Percentiles rank a stretch among this genome's conserved stretches.
phyloP scores from a whole-genome alignment of 2,888 invertebrate genomes.

The Lepidochrysops patricia region DNA sequence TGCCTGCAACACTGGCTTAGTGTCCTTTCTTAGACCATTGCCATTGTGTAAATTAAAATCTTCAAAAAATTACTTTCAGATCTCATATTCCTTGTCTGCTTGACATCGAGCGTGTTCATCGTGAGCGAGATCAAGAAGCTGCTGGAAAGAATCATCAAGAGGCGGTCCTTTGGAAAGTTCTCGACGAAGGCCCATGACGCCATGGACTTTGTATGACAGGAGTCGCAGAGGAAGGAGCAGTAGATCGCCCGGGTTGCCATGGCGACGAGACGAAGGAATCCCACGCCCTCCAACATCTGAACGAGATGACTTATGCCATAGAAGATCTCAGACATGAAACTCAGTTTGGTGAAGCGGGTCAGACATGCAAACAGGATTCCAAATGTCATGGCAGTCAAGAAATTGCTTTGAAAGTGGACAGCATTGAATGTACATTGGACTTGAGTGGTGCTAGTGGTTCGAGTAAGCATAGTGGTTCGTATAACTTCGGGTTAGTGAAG shows the following conservation, averaged over 20 bases:
- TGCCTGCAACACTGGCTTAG: no score
- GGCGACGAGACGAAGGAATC: slow-evolving; percentile 18
- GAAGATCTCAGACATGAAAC: background rate
- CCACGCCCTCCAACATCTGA: background rate
- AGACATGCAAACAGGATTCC: background rate
- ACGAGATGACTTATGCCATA: background rate
- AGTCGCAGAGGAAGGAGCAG: slow-evolving; percentile 58
- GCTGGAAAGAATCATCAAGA: slow-evolving; percentile 83
- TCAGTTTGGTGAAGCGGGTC: background rate
- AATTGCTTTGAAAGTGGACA: slow-evolving; percentile 16
- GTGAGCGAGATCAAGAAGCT: slow-evolving; percentile 95
- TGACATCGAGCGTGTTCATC: slow-evolving; percentile 97
- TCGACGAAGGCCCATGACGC: slow-evolving; percentile 60
- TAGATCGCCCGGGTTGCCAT: slow-evolving; percentile 33
- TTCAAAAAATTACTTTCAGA: slow-evolving; percentile 82
- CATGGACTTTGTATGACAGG: slow-evolving; percentile 85
- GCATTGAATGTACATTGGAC: background rate
- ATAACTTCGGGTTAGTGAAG: no score
- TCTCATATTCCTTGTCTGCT: slow-evolving; percentile 89
- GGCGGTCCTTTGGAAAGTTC: slow-evolving; percentile 57
- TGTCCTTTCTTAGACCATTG: no score
- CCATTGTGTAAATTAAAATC: no score
- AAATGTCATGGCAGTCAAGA: slow-evolving; percentile 10
- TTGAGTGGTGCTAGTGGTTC: background rate
- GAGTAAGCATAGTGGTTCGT: background rate